A percentile compares a stretch with the other conserved stretches of the same genome.
These are phyloP conservation scores for Hippolais icterina DNA, from an alignment of 2,113 vertebrate species.

Conservation along the genomic window DNA sequence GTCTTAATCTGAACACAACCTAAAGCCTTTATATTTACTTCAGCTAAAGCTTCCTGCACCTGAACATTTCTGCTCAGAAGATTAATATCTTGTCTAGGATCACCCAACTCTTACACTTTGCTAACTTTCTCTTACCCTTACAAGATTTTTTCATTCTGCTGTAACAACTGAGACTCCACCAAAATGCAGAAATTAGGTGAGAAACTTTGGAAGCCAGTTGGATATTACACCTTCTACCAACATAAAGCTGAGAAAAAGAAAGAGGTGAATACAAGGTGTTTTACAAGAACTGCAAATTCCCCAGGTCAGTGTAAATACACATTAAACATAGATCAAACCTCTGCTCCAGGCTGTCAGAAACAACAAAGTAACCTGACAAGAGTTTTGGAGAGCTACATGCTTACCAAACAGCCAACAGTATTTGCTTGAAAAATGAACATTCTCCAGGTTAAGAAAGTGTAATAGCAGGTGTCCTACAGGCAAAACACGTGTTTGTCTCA, in stretches of 20 bases:
- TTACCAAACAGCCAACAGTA: background rate
- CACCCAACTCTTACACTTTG: background rate
- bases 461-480: background rate
- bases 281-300: background rate
- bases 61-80: background rate
- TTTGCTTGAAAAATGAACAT: background rate
- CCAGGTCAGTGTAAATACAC: background rate
- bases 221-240: background rate
- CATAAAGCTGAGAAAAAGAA: background rate
- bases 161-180: background rate
- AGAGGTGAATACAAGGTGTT: background rate
- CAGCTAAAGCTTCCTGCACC: background rate
- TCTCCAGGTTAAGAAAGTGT: background rate
- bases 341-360: background rate
- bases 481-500: background rate
- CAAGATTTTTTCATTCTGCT: background rate
- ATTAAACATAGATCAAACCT: background rate
- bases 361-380: background rate
- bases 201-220: background rate
- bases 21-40: background rate
- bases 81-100: background rate
- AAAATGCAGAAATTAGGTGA: background rate
- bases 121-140: background rate
- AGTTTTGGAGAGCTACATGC: background rate
- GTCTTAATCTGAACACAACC: background rate